phyloP scores from a whole-genome alignment of 2,113 vertebrate species.

The Tetrax tetrax region DNA sequence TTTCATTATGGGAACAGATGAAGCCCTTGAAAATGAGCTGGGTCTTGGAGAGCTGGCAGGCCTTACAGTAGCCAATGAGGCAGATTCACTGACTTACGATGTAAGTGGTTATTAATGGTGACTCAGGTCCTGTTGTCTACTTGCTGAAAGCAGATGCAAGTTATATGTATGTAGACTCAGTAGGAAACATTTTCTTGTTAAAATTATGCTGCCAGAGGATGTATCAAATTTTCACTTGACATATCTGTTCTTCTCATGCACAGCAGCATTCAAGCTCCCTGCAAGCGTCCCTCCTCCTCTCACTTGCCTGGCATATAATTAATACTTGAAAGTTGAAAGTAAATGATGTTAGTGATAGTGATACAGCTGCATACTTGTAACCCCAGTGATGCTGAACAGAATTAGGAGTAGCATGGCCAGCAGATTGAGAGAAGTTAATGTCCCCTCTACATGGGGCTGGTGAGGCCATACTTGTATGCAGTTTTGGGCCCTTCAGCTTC shows the following conservation, averaged over 20 bases:
- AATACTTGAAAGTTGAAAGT: neutral
- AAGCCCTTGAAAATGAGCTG: constrained; percentile 92
- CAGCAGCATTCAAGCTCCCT: neutral
- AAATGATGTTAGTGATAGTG: neutral
- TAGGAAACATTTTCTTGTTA: neutral
- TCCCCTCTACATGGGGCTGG: neutral
- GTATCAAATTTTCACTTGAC: neutral
- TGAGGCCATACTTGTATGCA: neutral
- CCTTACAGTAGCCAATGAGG: constrained; percentile 97
- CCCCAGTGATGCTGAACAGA: neutral
- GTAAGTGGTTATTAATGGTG: constrained; percentile 79
- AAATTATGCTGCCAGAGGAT: neutral
- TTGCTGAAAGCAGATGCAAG: neutral
- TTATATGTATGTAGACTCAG: neutral
- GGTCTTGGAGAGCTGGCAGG: constrained; percentile 96
- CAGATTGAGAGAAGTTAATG: neutral
- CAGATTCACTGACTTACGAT: constrained; percentile 91
- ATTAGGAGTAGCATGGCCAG: neutral
- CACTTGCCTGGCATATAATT: neutral
- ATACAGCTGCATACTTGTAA: neutral
- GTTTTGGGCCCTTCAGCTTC: neutral
- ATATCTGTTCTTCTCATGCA: neutral
- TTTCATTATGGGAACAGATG: constrained; percentile 94
- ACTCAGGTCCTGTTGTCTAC: neutral
- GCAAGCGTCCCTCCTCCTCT: neutral